Evolutionary conservation across 2,113 vertebrate species (phyloP).

Genomic region (Pomatorhinus ruficollis): DNA sequence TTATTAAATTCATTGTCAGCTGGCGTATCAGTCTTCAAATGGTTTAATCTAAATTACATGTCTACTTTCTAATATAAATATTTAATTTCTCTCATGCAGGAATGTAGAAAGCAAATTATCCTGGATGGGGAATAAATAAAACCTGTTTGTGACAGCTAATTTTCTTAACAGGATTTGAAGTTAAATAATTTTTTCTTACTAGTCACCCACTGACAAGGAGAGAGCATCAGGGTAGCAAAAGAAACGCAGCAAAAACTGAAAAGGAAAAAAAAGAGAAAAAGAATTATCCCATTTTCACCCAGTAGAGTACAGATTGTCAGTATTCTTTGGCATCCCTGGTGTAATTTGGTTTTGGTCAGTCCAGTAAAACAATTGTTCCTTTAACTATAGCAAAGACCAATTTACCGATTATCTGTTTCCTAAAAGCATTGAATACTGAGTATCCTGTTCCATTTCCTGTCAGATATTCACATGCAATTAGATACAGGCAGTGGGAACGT

Average conservation of each 20-base stretch:
- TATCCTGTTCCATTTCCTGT: conserved; percentile 64
- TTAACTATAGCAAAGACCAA: conserved; percentile 31
- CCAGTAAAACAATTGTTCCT: conserved; percentile 36
- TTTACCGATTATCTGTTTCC: conserved; percentile 37
- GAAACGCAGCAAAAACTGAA: neutral
- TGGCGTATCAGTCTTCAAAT: neutral
- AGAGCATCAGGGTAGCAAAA: neutral
- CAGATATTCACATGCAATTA: conserved; percentile 58
- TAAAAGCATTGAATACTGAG: conserved; percentile 44
- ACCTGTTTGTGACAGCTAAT: neutral
- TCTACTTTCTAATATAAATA: conserved; percentile 13
- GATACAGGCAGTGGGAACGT: conserved; percentile 42
- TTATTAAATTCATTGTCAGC: neutral
- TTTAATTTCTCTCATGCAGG: neutral
- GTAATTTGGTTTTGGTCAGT: neutral
- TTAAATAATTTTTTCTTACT: neutral
- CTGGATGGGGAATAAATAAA: neutral
- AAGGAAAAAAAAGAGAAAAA: neutral
- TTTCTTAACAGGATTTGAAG: neutral
- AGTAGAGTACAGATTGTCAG: neutral
- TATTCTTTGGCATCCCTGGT: neutral
- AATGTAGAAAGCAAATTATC: neutral
- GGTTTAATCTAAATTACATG: neutral
- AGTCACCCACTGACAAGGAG: rapidly evolving
- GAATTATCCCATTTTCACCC: neutral